phyloP scores from a whole-genome alignment of 2,113 vertebrate species.

The Monopterus albus region DNA sequence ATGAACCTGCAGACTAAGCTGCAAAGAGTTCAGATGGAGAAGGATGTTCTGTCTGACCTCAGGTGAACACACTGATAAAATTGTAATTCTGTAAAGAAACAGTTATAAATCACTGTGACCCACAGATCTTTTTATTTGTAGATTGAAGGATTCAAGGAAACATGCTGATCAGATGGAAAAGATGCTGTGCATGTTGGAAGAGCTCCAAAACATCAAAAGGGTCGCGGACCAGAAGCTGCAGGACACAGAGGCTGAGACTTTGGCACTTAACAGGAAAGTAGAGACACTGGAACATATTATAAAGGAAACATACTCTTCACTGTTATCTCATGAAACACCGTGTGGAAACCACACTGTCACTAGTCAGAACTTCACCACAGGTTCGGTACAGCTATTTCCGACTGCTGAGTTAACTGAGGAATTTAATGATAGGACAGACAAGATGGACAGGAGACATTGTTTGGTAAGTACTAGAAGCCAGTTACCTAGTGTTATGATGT shows the following conservation, averaged over 20 bases:
- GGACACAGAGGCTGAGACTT: constrained; percentile 73
- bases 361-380: constrained; percentile 4
- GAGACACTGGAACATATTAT: constrained; percentile 71
- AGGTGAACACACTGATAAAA: constrained; percentile 73
- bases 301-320: constrained; percentile 70
- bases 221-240: constrained; percentile 74
- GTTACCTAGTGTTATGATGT: not conserved
- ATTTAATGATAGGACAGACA: constrained; percentile 70
- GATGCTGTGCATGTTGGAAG: constrained; percentile 79
- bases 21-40: constrained; percentile 79
- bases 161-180: constrained; percentile 79
- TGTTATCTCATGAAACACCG: constrained; percentile 70
- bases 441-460: constrained; percentile 75
- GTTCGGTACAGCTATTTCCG: constrained; percentile 44
- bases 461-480: constrained; percentile 76
- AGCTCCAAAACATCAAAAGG: constrained; percentile 81
- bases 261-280: constrained; percentile 75
- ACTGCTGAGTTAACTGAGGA: constrained; percentile 69
- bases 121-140: constrained; percentile 61
- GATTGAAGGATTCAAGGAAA: constrained; percentile 78
- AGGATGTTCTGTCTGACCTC: constrained; percentile 74
- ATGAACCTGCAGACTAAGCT: constrained; percentile 80
- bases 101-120: constrained; percentile 6
- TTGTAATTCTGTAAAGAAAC: not conserved
- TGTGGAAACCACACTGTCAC: constrained; percentile 59